These are phyloP conservation scores for Tineola bisselliella DNA, from an alignment of 2,888 invertebrate genomes.

Conservation along the genomic window DNA sequence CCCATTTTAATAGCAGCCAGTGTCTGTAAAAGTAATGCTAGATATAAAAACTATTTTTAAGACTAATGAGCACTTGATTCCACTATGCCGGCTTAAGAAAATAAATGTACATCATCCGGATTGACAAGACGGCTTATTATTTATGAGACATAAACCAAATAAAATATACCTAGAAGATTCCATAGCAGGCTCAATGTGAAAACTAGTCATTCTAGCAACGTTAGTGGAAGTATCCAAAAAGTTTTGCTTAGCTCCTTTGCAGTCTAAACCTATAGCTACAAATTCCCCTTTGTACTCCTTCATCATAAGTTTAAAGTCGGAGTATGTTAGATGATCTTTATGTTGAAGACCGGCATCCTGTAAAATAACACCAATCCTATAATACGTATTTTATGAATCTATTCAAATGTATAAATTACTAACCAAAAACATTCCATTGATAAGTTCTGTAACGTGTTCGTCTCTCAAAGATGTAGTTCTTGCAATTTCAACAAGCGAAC, in stretches of 20 bases:
- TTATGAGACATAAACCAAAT: not conserved
- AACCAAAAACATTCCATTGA: conserved; percentile 93
- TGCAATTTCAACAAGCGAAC: conserved; percentile 92
- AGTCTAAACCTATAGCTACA: conserved; percentile 92
- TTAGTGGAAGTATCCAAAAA: conserved; percentile 94
- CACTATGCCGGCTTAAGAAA: too few species aligned
- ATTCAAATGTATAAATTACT: too few species aligned
- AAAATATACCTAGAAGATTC: conserved; percentile 73
- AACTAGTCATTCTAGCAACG: conserved; percentile 94
- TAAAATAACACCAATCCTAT: conserved; percentile 13
- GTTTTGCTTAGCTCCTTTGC: conserved; percentile 95
- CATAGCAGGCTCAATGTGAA: conserved; percentile 85
- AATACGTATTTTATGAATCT: too few species aligned
- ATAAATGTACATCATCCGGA: not conserved
- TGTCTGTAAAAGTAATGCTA: conserved; percentile 66
- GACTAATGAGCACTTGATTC: too few species aligned
- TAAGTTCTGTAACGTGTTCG: conserved; percentile 89
- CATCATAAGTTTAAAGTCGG: conserved; percentile 95
- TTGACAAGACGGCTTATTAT: too few species aligned
- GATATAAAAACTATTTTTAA: too few species aligned
- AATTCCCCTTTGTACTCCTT: conserved; percentile 96
- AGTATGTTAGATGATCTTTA: conserved; percentile 89
- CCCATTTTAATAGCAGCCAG: conserved; percentile 83
- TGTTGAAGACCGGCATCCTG: conserved; percentile 89
- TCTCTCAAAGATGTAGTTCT: conserved; percentile 90